Evolutionary conservation across 2,888 invertebrate species (phyloP).

Genomic region (Silvanus unidentatus): DNA sequence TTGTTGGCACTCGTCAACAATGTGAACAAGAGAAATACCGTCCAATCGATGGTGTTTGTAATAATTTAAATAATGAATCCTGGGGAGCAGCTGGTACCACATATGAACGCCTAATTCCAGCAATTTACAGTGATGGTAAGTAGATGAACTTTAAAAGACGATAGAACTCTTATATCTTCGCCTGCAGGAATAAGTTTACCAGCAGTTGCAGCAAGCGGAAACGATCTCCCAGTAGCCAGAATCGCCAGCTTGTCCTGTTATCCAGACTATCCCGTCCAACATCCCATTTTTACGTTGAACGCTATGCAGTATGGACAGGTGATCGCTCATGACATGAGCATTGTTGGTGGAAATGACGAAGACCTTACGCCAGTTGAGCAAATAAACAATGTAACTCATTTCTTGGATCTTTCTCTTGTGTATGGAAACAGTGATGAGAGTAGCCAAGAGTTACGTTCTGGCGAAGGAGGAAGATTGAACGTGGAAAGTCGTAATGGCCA

Average conservation of each 20-base stretch:
- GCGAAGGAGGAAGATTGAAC: slow-evolving; percentile 63
- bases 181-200: slow-evolving; percentile 62
- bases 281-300: slow-evolving; percentile 67
- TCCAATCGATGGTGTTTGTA: slow-evolving; percentile 63
- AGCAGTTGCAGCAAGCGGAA: slow-evolving; percentile 54
- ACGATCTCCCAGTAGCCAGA: slow-evolving; percentile 63
- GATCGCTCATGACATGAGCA: slow-evolving; percentile 73
- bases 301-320: slow-evolving; percentile 79
- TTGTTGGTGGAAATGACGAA: slow-evolving; percentile 56
- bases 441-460: slow-evolving; percentile 60
- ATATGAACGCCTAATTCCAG: slow-evolving; percentile 60
- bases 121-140: slow-evolving; percentile 66
- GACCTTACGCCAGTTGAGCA: slow-evolving; percentile 68
- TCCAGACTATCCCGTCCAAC: slow-evolving; percentile 63
- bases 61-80: slow-evolving; percentile 50
- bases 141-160: too few species aligned
- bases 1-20: too few species aligned
- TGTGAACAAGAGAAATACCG: slow-evolving; percentile 57
- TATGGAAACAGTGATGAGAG: slow-evolving; percentile 70
- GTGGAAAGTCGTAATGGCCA: slow-evolving; percentile 57
- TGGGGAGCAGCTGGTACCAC: slow-evolving; percentile 63
- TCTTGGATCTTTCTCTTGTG: slow-evolving; percentile 71
- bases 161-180: too few species aligned
- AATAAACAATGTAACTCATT: slow-evolving; percentile 54
- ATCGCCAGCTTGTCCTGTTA: slow-evolving; percentile 65